These are phyloP conservation scores for Burhinus bistriatus DNA, from an alignment of 2,113 vertebrate species.

Conservation along the genomic window DNA sequence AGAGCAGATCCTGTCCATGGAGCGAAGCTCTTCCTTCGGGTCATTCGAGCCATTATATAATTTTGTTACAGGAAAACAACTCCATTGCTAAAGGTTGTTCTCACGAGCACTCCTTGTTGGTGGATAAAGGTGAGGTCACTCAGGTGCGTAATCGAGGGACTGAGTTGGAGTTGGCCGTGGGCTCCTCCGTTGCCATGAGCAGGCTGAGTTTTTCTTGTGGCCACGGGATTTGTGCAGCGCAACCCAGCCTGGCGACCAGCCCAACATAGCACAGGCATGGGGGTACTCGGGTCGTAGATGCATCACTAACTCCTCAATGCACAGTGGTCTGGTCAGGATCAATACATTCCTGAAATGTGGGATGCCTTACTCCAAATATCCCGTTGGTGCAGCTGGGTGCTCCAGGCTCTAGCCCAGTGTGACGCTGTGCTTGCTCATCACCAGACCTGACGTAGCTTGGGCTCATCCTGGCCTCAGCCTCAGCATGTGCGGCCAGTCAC, in stretches of 20 bases:
- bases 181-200: neutral
- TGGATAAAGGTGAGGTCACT: neutral
- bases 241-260: neutral
- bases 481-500: no score
- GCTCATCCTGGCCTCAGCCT: neutral
- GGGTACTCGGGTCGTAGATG: rapidly evolving
- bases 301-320: neutral
- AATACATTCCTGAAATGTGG: neutral
- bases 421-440: neutral
- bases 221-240: rapidly evolving
- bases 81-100: neutral
- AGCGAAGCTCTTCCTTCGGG: neutral
- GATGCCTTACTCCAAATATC: neutral
- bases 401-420: neutral
- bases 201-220: neutral
- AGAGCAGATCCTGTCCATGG: neutral
- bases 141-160: neutral
- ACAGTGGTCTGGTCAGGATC: neutral
- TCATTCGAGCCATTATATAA: neutral
- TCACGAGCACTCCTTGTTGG: neutral
- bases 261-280: neutral
- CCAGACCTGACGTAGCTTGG: rapidly evolving
- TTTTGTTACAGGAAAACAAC: neutral
- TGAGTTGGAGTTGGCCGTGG: rapidly evolving
- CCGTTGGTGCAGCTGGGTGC: neutral